Base-by-base conservation (phyloP, 2,888 invertebrate genomes). In the Tolmerus cingulatus region DNA sequence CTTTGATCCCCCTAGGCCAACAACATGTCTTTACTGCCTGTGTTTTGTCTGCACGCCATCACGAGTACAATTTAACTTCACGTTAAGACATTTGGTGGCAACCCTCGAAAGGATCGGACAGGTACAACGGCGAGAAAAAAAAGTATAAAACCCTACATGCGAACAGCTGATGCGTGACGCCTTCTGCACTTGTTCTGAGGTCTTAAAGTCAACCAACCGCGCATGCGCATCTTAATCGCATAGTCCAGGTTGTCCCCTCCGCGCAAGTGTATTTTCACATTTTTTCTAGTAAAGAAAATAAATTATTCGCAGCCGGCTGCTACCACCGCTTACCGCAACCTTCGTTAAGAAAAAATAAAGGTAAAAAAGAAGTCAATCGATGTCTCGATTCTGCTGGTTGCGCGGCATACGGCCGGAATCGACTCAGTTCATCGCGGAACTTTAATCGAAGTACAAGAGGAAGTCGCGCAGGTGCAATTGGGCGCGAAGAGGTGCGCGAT, bases 161-260 rank as follows among this genome's bases (percentile, higher is more conserved):
- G 43, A 82, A 85, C 85, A 85, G 85, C 85, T 85, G 85, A 74
- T 85, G 85, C 85, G 46, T 85, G 74, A 85, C 85, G 85, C n/a
- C 51, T 74, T 12, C n/a, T 85, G 85, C 85, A 85, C 85, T 85
- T 85, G 85, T 85, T 51, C 40, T 74, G 12, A 46, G 37, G 40
- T 85, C 85, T 85, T 85, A 27, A 46, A 74, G 74, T 74, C 43
- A 85, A 57, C 74, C 74, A 74, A 46, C 74, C 85, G 85, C 85
- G 85, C 66, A 66, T 66, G 85, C 74, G 85, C 74, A 74, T 74
- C 74, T 85, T 46, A 74, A 74, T 74, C 46, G 43, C 51, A 43
- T 85, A 37, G 55, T 8, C 34, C 76, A 37, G 76, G 5, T 0
- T 34, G 66, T 82, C 66, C 37, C 40, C 40, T 74, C 30, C 74